Evolutionary conservation across 2,113 vertebrate species (phyloP).

Genomic region (Crypturellus undulatus): DNA sequence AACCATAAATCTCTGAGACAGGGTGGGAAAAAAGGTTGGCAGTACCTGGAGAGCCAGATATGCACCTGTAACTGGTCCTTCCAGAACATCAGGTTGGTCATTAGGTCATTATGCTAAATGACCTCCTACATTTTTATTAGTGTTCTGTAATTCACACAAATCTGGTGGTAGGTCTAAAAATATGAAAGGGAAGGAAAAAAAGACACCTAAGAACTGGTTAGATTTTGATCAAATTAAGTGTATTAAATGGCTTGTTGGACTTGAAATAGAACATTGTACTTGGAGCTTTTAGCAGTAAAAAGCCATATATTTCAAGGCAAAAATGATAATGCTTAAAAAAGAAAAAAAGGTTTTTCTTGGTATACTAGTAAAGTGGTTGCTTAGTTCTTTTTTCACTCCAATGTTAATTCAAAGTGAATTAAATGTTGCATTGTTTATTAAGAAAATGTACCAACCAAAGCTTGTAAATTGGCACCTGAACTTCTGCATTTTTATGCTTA

Average conservation of each 20-base stretch:
- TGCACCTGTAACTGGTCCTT: not conserved
- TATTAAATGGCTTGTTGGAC: not conserved
- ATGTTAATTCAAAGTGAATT: not conserved
- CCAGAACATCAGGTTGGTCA: not conserved
- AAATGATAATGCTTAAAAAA: not conserved
- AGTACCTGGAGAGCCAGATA: not conserved
- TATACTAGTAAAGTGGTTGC: not conserved
- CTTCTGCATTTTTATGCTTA: not conserved
- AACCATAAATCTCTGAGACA: accelerated
- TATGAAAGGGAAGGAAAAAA: not conserved
- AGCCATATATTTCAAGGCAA: not conserved
- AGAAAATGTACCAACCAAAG: not conserved
- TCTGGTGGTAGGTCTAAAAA: not conserved
- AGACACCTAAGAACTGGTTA: not conserved
- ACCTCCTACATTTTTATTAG: not conserved
- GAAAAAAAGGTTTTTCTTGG: not conserved
- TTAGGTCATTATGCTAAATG: not conserved
- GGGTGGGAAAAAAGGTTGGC: not conserved
- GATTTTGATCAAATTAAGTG: not conserved
- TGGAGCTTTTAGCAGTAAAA: not conserved
- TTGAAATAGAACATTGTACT: not conserved
- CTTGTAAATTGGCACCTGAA: not conserved
- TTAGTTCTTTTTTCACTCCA: not conserved
- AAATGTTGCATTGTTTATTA: not conserved
- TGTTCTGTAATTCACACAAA: not conserved